Evolutionary conservation across 2,113 vertebrate genomes (phyloP).

Genomic region (Thryonomys swinderianus): DNA sequence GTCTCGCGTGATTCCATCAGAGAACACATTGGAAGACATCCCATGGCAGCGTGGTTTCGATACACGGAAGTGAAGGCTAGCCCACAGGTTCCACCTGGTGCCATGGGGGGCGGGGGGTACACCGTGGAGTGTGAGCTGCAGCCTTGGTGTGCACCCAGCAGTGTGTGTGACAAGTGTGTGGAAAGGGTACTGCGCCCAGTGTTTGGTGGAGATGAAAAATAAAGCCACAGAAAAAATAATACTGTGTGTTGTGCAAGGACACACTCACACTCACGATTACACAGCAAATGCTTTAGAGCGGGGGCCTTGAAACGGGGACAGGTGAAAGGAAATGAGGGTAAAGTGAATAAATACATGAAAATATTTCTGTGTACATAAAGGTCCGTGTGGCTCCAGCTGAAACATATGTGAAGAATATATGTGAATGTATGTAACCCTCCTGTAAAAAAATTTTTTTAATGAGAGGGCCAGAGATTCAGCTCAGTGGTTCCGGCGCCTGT

Average conservation of each 20-base stretch:
- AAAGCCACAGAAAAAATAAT: background rate
- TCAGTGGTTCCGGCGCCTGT: too few species aligned
- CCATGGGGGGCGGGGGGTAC: accelerated
- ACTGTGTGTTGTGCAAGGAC: background rate
- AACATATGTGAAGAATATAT: background rate
- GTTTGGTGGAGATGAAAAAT: background rate
- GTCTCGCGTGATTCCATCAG: background rate
- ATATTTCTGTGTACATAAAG: background rate
- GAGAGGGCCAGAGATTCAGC: too few species aligned
- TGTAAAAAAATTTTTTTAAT: too few species aligned
- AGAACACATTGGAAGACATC: background rate
- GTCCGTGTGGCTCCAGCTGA: background rate
- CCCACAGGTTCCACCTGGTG: background rate
- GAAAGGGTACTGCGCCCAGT: background rate
- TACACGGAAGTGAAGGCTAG: too few species aligned
- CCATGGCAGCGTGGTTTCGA: background rate
- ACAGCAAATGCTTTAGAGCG: background rate
- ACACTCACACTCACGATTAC: background rate
- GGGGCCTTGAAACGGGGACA: background rate
- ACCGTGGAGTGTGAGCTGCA: accelerated
- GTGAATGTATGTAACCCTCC: background rate
- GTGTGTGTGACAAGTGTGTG: background rate
- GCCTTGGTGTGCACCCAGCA: background rate
- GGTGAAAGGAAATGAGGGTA: too few species aligned
- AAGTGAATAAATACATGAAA: background rate